These are phyloP conservation scores for Sternarchorhynchus goeldii DNA, from an alignment of 2,797 vertebrate species.

Conservation along the genomic window DNA sequence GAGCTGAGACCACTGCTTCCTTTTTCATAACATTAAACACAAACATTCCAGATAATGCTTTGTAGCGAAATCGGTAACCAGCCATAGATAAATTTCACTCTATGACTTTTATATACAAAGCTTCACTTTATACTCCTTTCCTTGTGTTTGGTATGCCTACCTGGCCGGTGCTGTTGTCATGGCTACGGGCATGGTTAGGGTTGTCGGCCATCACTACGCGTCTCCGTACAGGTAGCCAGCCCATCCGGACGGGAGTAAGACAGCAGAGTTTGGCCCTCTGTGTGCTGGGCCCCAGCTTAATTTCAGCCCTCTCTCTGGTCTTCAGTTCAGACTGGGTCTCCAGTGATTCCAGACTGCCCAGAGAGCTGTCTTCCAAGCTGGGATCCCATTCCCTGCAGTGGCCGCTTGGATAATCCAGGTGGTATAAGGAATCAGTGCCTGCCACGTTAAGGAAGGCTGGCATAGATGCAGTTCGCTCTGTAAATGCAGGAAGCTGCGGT, in stretches of 20 bases:
- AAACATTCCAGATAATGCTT: no score
- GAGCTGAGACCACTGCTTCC: not conserved
- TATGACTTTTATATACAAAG: no score
- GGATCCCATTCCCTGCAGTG: slow-evolving; percentile 52
- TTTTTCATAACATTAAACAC: no score
- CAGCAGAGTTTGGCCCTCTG: slow-evolving; percentile 67
- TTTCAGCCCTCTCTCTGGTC: slow-evolving; percentile 66
- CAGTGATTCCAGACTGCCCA: slow-evolving; percentile 69
- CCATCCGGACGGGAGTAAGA: slow-evolving; percentile 68
- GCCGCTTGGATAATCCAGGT: slow-evolving; percentile 36
- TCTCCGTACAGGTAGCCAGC: slow-evolving; percentile 77
- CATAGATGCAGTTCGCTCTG: slow-evolving; percentile 58
- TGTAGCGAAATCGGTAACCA: no score
- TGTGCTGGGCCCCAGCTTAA: slow-evolving; percentile 61
- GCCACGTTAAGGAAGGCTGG: slow-evolving; percentile 53
- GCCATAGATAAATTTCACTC: no score
- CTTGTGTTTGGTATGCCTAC: slow-evolving; percentile 58
- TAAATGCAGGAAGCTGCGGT: slow-evolving; percentile 47
- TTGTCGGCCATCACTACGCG: slow-evolving; percentile 57
- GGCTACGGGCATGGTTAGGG: slow-evolving; percentile 41
- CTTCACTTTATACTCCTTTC: no score
- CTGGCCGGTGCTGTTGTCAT: slow-evolving; percentile 58
- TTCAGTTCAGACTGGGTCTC: slow-evolving; percentile 54
- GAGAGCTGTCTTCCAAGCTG: slow-evolving; percentile 56
- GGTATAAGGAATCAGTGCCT: slow-evolving; percentile 16